Conservation (phyloP, 2,797 vertebrate genomes). For the Sebastes flavidus region DNA sequence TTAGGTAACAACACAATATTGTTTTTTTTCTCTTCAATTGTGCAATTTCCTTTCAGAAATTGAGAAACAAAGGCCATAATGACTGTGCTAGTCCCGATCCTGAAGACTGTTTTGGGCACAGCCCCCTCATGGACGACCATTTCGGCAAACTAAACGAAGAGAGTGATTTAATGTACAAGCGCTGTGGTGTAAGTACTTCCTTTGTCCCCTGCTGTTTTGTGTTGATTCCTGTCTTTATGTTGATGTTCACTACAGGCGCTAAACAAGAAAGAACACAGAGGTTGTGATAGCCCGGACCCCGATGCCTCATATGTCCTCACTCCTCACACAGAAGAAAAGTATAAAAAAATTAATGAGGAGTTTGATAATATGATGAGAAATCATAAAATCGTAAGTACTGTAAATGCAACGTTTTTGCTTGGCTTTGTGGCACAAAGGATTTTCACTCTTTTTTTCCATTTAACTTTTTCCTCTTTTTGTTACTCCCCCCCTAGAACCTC, state of each 20-base stretch:
- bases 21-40: conserved; percentile 88
- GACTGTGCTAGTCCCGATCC: conserved; percentile 99
- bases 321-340: conserved; percentile 99
- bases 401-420: conserved; percentile 84
- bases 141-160: conserved; percentile 99
- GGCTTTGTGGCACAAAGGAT: conserved; percentile 85
- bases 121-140: conserved; percentile 99
- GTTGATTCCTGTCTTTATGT: conserved; percentile 99
- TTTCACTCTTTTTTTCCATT: conserved; percentile 65
- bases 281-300: conserved; percentile 99
- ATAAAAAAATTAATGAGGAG: conserved; percentile 99
- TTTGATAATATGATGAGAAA: conserved; percentile 99
- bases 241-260: conserved; percentile 98
- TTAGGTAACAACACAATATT: conserved; percentile 39
- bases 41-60: conserved; percentile 99
- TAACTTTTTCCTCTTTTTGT: conserved; percentile 67
- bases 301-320: conserved; percentile 99
- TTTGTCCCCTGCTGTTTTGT: conserved; percentile 93
- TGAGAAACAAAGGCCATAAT: conserved; percentile 99
- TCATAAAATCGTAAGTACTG: conserved; percentile 99
- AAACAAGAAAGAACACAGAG: conserved; percentile 99
- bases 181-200: conserved; percentile 99
- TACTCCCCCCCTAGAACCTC: conserved; percentile 66
- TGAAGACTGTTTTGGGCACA: conserved; percentile 99
- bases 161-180: conserved; percentile 99